These are phyloP conservation scores for Drosophila mauritiana DNA, from an alignment of 1,140 invertebrate genomes.

Conservation along the genomic window DNA sequence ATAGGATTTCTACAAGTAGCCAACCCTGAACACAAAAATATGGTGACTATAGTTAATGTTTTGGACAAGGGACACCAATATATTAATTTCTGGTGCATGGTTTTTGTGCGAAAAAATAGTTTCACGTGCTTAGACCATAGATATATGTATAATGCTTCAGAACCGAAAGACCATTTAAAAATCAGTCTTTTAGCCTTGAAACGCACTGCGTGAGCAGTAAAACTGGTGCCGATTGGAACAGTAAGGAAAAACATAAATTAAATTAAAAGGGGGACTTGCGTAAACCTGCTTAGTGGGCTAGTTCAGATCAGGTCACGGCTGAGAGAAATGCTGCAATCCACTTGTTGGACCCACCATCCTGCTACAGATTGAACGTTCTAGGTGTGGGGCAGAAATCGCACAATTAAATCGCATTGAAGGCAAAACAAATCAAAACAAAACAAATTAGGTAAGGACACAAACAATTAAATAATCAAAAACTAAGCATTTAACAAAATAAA, in stretches of 20 bases:
- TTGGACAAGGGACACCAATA: conserved; percentile 31
- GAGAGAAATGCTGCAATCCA: conserved; percentile 65
- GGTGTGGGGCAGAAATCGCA: conserved; percentile 47
- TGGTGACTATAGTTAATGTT: conserved; percentile 5
- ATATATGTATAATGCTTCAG: not conserved
- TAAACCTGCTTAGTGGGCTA: conserved; percentile 26
- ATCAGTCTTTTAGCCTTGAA: conserved; percentile 1
- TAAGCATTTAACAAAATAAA: conserved; percentile 27
- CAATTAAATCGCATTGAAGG: conserved; percentile 50
- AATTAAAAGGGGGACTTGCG: conserved; percentile 49
- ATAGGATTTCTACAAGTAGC: not conserved
- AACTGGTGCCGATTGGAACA: conserved; percentile 38
- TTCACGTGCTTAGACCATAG: conserved; percentile 8
- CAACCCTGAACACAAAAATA: conserved; percentile 1
- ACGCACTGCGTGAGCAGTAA: not conserved
- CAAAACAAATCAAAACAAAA: conserved; percentile 35
- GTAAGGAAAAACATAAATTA: conserved; percentile 43
- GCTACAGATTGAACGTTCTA: conserved; percentile 83
- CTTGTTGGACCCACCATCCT: conserved; percentile 22
- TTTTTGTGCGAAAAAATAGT: conserved; percentile 8
- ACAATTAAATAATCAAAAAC: conserved; percentile 26
- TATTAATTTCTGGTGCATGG: not conserved
- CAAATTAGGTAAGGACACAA: conserved; percentile 33
- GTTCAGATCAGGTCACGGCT: conserved; percentile 44
- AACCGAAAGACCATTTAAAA: not conserved